These are phyloP conservation scores for Mythimna impura DNA, from an alignment of 2,888 invertebrate species.

Conservation along the genomic window DNA sequence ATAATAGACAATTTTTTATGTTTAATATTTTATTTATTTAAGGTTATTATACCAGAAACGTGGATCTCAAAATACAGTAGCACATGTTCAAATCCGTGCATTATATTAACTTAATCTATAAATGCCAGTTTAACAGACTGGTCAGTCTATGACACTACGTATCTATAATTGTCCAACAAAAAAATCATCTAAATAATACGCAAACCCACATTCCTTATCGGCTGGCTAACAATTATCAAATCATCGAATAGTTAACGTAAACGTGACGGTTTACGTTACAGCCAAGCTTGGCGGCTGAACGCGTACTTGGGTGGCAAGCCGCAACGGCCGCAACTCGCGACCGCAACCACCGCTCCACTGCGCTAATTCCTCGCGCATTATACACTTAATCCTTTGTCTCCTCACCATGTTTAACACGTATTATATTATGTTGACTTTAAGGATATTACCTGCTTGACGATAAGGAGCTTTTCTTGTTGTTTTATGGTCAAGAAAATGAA, in stretches of 20 bases:
- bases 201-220: neutral
- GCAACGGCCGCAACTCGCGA: conserved; percentile 85
- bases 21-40: neutral
- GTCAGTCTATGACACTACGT: neutral
- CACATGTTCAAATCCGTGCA: neutral
- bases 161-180: neutral
- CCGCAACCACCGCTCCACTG: conserved; percentile 80
- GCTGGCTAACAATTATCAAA: neutral
- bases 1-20: too few species aligned
- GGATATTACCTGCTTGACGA: conserved; percentile 21
- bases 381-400: conserved; percentile 72
- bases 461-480: conserved; percentile 42
- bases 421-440: conserved; percentile 53
- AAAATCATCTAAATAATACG: too few species aligned
- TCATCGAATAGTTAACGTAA: conserved; percentile 29
- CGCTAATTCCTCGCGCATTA: conserved; percentile 83
- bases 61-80: neutral
- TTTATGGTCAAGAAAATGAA: conserved; percentile 50
- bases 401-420: conserved; percentile 54
- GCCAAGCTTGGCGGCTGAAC: conserved; percentile 27
- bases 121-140: neutral
- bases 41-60: neutral
- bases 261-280: conserved; percentile 40
- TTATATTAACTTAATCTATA: neutral
- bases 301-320: conserved; percentile 85